Evolutionary conservation across 2,113 vertebrate genomes (phyloP).

Genomic region (Chrysochloris asiatica): DNA sequence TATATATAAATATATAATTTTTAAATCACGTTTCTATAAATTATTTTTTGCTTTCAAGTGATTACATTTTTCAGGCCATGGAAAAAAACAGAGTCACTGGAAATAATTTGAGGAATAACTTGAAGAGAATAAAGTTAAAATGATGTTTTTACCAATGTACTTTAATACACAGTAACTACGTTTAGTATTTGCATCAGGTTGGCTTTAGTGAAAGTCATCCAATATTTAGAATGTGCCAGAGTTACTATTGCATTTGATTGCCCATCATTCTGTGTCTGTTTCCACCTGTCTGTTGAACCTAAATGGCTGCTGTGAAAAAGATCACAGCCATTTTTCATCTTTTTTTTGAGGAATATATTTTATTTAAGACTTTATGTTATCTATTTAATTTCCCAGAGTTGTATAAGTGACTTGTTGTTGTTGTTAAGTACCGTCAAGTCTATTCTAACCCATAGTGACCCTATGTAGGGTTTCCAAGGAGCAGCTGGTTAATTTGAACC

Average conservation of each 20-base stretch:
- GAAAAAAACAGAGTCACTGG: neutral
- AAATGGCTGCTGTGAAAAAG: constrained; percentile 41
- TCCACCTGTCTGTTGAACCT: constrained; percentile 19
- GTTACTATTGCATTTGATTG: constrained; percentile 46
- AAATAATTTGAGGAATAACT: constrained; percentile 31
- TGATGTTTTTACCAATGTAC: constrained; percentile 10
- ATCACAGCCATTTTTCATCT: constrained; percentile 46
- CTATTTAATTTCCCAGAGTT: constrained; percentile 40
- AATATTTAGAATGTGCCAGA: constrained; percentile 50
- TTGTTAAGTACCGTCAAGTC: too few relatives aligned
- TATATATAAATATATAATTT: neutral
- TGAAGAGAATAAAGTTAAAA: constrained; percentile 44
- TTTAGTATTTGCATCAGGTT: constrained; percentile 44
- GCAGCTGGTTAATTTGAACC: too few relatives aligned
- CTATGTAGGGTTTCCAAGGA: too few relatives aligned
- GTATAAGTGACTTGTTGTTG: too few relatives aligned
- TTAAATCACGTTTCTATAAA: neutral
- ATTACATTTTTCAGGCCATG: neutral
- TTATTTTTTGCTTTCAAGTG: neutral
- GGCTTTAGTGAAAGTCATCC: constrained; percentile 32
- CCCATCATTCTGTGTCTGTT: neutral
- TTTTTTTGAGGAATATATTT: constrained; percentile 45
- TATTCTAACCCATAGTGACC: too few relatives aligned
- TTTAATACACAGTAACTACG: constrained; percentile 24
- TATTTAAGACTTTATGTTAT: constrained; percentile 48